These are phyloP conservation scores for Stenotaenia linearis DNA, from an alignment of 2,888 invertebrate species.

Conservation along the genomic window DNA sequence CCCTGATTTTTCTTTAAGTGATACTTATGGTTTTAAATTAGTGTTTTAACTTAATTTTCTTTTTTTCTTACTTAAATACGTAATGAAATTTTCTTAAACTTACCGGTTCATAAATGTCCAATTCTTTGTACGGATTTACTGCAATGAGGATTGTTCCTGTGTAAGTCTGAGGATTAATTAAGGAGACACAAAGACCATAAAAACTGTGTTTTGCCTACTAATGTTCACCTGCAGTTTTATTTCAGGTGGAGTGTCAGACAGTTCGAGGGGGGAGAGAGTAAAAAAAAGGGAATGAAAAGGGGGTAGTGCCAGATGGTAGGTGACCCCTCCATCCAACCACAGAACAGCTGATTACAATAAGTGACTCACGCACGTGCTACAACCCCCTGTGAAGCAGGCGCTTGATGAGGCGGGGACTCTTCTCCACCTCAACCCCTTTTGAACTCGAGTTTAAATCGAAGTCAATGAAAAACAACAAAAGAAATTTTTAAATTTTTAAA, in stretches of 20 bases:
- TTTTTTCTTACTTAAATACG: background rate
- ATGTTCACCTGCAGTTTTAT: conserved; percentile 12
- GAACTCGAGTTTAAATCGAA: background rate
- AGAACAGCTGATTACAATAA: conserved; percentile 26
- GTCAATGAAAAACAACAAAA: background rate
- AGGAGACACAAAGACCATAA: background rate
- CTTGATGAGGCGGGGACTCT: background rate
- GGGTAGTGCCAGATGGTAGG: conserved; percentile 16
- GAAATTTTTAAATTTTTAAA: background rate
- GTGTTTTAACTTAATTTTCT: too few relatives aligned
- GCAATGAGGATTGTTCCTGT: conserved; percentile 88
- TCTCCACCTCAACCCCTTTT: background rate
- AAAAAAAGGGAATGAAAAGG: background rate
- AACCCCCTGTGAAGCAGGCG: conserved; percentile 12
- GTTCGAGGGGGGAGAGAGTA: background rate
- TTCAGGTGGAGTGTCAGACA: conserved; percentile 15
- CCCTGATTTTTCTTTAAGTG: too few relatives aligned
- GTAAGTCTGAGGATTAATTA: conserved; percentile 63
- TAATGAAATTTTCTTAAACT: conserved; percentile 48
- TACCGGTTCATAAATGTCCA: conserved; percentile 81
- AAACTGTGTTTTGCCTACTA: background rate
- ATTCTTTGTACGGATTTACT: conserved; percentile 88
- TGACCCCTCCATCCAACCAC: conserved; percentile 22
- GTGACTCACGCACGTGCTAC: conserved; percentile 23
- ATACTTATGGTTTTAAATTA: too few relatives aligned